Base-by-base conservation (phyloP, 2,113 vertebrate genomes). In the Leucopsar rothschildi region DNA sequence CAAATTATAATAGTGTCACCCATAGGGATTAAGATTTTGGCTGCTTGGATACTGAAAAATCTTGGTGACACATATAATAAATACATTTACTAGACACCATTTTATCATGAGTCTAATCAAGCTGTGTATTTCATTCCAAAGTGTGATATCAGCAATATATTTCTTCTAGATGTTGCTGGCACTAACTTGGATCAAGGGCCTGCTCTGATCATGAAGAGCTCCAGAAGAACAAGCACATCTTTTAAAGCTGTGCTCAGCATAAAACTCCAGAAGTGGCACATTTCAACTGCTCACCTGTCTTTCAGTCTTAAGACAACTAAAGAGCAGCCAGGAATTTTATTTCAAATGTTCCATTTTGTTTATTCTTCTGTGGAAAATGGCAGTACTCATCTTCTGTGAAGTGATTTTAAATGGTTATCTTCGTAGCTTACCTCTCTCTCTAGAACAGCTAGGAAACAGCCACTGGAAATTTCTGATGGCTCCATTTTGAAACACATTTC, bases 391-490 rank as follows among this genome's bases (percentile, higher is more conserved):
- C 16, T 82, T 44, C 33, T 69, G 10, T 73, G 7, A 55, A 69
- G 23, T 42, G 11, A 21, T 61, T 89, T 76, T 53, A 79, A 75
- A 50, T 56, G 11, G 22, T 60, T 15, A 15, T 71, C 90, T 92
- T 83, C 15, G 6, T 29, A 42, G 61, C 97, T 98, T 96, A 99
- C 99, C 98, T 99, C 97, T 97, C 98, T 98, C 81, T 86, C 96
- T 86, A 99, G 94, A 96, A 99, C 75, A 50, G 99, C 99, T 86
- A 99, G 63, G 94, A 99, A 99, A 93, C 98, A 99, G 83, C 98
- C 98, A 53, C 99, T 99, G 92, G 96, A 98, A 80, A 96, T 83
- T 78, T 98, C 98, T 7, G 98, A 99, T 47, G 98, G 98, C 80
- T 99, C 98, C 60, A 98, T 50, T 89, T 93, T 98, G 94, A 99